Evolutionary conservation across 2,888 invertebrate genomes (phyloP).

Genomic region (Quadroppia sp.): DNA sequence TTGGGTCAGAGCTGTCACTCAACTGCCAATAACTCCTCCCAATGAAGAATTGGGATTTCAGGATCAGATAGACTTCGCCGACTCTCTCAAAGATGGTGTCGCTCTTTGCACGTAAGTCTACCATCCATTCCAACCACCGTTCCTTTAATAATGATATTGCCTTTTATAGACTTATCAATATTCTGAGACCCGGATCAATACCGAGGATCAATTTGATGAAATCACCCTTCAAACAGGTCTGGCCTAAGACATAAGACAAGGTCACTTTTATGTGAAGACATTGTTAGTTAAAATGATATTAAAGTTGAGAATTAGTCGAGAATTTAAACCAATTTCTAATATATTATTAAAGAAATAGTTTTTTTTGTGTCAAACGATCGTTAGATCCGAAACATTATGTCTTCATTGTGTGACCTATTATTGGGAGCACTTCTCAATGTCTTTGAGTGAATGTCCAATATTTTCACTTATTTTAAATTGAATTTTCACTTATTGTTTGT

Average conservation of each 20-base stretch:
- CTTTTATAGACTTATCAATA: slow-evolving; percentile 52
- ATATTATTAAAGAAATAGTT: too few species aligned
- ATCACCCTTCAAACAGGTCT: slow-evolving; percentile 54
- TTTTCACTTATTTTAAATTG: neutral
- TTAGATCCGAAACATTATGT: too few species aligned
- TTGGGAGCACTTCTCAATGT: too few species aligned
- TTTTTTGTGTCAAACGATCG: too few species aligned
- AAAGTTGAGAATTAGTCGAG: too few species aligned
- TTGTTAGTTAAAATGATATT: neutral
- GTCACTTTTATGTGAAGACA: neutral
- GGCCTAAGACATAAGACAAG: neutral
- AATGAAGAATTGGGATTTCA: slow-evolving; percentile 51
- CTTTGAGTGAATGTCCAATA: too few species aligned
- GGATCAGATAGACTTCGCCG: slow-evolving; percentile 54
- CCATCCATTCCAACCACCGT: slow-evolving; percentile 19
- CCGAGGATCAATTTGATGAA: slow-evolving; percentile 53
- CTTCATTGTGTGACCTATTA: too few species aligned
- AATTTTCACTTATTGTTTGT: slow-evolving; percentile 18
- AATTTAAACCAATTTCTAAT: too few species aligned
- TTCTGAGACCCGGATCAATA: slow-evolving; percentile 52
- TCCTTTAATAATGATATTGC: neutral
- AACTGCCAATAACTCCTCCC: slow-evolving; percentile 50
- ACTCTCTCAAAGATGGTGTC: slow-evolving; percentile 56
- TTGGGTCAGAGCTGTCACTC: slow-evolving; percentile 56
- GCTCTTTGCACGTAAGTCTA: slow-evolving; percentile 55